Conservation (phyloP, 2,113 vertebrate species). For the Psilopsiagon aurifrons region DNA sequence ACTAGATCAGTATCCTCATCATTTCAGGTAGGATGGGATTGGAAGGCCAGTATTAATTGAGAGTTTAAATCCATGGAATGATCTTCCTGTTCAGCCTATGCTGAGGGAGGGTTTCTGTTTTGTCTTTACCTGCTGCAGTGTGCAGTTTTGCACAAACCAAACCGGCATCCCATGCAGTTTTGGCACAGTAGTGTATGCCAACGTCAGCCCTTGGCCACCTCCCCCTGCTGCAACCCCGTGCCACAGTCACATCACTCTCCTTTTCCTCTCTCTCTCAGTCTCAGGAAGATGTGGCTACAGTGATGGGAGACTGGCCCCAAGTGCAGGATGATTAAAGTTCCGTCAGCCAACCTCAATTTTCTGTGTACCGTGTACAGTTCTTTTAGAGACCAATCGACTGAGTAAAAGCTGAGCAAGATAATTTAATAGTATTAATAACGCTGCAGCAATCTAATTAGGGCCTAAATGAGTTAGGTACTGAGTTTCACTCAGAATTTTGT, state of each 20-base stretch:
- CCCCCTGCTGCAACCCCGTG: not conserved
- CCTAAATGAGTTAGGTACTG: not conserved
- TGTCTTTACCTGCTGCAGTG: not conserved
- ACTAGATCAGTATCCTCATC: not conserved
- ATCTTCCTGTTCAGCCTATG: not conserved
- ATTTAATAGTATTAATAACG: not conserved
- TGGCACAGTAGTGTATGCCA: not conserved
- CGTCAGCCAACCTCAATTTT: not conserved
- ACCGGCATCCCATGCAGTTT: accelerated
- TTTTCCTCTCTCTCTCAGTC: not conserved
- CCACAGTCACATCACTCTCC: not conserved
- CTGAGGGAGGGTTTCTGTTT: not conserved
- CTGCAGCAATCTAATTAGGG: not conserved
- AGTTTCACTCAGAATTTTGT: not conserved
- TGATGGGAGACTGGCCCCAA: not conserved
- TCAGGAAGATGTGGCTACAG: not conserved
- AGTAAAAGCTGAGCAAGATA: not conserved
- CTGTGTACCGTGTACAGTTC: not conserved
- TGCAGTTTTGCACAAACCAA: not conserved
- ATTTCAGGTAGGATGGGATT: not conserved
- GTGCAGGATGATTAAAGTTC: not conserved
- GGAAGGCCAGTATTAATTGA: not conserved
- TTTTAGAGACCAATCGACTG: not conserved
- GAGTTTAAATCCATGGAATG: not conserved
- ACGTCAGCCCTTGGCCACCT: not conserved